Base-by-base conservation (phyloP, 2,888 invertebrate genomes). In the Hypena proboscidalis region DNA sequence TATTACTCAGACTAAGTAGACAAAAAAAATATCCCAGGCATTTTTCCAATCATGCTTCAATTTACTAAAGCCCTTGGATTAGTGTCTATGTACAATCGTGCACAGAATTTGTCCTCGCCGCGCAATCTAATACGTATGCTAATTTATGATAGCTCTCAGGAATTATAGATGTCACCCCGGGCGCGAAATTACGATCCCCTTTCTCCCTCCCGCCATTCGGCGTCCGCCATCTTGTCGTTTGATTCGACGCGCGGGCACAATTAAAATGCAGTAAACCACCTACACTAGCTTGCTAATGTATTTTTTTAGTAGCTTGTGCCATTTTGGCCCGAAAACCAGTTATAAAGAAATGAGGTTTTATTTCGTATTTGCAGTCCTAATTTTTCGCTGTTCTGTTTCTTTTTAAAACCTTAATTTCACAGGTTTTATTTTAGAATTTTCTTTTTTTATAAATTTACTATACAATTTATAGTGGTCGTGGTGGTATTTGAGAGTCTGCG, bases 121-220 rank as follows among this genome's bases (percentile, higher is more conserved):
- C 67, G 71, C 77, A 82, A 82, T 85, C 84, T 86, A 90, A 89
- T 89, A 87, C 87, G 81, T 88, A 89, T 89, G 89, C 87, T 86
- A 90, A 90, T 90, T 88, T 85, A 85, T 80, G 85, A 82, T 82
- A 77, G 83, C 84, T 77, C 77, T 62, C 70, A 62, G 80, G 86
- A 87, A 88, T 89, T 87, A 88, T 90, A 86, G 87, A 89, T 85
- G 88, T 88, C 85, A 80, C 86, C 71, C 73, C 57, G 72, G 74
- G 82, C 77, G 80, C 78, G 77, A 80, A 84, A 83, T 87, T 84
- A 83, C 83, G 76, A 71, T 74, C 76, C 71, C 62, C 55, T 58
- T 64, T 74, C 69, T 61, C 62, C 61, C 70, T 49, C 37, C 30
- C 58, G 44, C 58, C 50, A 61, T 56, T 65, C 49, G 56, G 52